phyloP scores from a whole-genome alignment of 2,113 vertebrate genomes.

The Nesospiza acunhae region DNA sequence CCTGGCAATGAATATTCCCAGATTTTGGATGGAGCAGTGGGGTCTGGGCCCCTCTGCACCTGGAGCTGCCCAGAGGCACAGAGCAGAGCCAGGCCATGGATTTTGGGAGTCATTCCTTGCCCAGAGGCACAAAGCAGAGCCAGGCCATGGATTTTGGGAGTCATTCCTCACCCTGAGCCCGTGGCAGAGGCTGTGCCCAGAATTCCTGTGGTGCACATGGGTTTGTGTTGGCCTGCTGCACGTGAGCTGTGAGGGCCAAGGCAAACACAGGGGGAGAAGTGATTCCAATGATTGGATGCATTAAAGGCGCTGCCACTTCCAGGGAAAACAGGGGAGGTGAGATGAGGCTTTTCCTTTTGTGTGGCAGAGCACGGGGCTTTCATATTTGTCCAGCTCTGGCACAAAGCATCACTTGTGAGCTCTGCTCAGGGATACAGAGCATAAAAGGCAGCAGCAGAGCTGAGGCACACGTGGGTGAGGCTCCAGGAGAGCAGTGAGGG shows the following conservation, averaged over 20 bases:
- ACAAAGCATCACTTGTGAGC: conserved; percentile 23
- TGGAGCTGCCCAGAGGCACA: background rate
- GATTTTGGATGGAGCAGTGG: rapidly evolving
- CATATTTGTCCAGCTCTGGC: background rate
- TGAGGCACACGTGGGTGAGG: rapidly evolving
- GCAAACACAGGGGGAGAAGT: conserved; percentile 30
- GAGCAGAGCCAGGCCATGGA: rapidly evolving
- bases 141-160: rapidly evolving
- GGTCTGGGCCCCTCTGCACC: rapidly evolving
- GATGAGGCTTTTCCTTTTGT: background rate
- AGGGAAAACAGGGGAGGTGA: background rate
- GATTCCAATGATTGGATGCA: background rate
- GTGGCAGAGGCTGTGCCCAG: background rate
- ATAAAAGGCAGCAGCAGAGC: background rate
- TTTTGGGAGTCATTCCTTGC: background rate
- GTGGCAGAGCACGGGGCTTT: background rate
- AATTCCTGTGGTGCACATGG: background rate
- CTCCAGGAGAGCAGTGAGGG: background rate
- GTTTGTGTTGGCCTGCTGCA: conserved; percentile 24
- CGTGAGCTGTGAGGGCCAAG: background rate
- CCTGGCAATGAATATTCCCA: background rate
- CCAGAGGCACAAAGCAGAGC: background rate
- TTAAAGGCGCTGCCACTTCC: background rate
- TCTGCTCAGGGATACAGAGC: background rate
- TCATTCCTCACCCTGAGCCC: background rate